Conservation (phyloP, 2,888 invertebrate species). For the Laspeyria flexula region DNA sequence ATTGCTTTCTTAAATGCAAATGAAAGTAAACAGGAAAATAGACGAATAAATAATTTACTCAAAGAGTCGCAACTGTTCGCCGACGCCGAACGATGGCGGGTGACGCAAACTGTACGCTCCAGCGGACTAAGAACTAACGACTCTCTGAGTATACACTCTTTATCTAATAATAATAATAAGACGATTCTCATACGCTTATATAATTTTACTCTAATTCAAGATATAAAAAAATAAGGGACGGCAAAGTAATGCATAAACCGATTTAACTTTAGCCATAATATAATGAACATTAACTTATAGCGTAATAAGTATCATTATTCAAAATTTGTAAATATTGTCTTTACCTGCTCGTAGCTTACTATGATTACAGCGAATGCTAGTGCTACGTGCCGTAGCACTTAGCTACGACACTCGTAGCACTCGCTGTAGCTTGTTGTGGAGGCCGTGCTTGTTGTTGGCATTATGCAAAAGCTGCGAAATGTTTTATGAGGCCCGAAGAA, state of each 20-base stretch:
- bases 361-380: too few species aligned
- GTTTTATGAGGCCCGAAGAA: constrained; percentile 61
- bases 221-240: too few species aligned
- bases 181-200: too few species aligned
- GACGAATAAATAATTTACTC: constrained; percentile 65
- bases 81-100: constrained; percentile 10
- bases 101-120: constrained; percentile 4
- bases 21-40: constrained; percentile 68
- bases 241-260: too few species aligned
- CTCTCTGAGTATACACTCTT: too few species aligned
- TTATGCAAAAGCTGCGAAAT: constrained; percentile 61
- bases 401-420: constrained; percentile 11
- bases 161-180: too few species aligned
- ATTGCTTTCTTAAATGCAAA: constrained; percentile 71
- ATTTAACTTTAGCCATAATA: too few species aligned
- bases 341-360: too few species aligned
- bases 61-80: constrained; percentile 54
- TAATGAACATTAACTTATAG: too few species aligned
- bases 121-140: constrained; percentile 3
- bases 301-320: too few species aligned
- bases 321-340: too few species aligned
- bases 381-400: constrained; percentile 5
- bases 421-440: constrained; percentile 31
- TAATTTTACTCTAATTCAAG: too few species aligned
- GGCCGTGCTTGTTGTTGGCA: constrained; percentile 39